A percentile compares a stretch with the other conserved stretches of the same genome.
These are phyloP conservation scores for Macrobrachium rosenbergii DNA, from an alignment of 1,140 invertebrate species.

Conservation along the genomic window DNA sequence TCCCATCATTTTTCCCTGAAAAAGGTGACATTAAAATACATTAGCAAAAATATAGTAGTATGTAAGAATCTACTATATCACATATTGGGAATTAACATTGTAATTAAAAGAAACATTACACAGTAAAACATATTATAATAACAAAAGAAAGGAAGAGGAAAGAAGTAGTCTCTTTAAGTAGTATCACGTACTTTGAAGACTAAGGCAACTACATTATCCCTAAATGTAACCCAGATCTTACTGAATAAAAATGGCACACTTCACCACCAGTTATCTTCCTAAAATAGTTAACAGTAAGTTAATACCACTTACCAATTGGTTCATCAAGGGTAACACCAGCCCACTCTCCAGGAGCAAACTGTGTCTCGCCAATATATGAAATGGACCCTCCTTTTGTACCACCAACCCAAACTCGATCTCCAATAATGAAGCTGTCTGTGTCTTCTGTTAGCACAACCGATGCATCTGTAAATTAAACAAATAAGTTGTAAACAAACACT, in stretches of 20 bases:
- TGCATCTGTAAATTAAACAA: slow-evolving; percentile 59
- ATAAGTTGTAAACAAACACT: neutral
- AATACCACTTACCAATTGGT: slow-evolving; percentile 80
- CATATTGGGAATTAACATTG: too few species aligned
- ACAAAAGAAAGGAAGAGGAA: too few species aligned
- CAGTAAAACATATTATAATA: too few species aligned
- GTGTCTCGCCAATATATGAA: slow-evolving; percentile 97
- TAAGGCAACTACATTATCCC: too few species aligned
- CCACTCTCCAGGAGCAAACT: slow-evolving; percentile 96
- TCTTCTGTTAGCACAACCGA: slow-evolving; percentile 82
- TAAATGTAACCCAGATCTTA: neutral
- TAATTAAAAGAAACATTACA: neutral
- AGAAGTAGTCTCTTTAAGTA: too few species aligned
- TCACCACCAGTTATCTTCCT: too few species aligned
- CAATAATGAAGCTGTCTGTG: slow-evolving; percentile 95
- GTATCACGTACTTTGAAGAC: too few species aligned
- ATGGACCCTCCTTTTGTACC: slow-evolving; percentile 95
- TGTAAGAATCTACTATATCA: neutral
- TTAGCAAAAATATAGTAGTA: neutral
- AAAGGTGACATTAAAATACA: neutral
- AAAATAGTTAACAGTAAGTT: neutral
- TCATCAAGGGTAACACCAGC: slow-evolving; percentile 96
- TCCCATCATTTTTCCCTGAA: slow-evolving; percentile 96
- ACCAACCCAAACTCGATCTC: slow-evolving; percentile 94
- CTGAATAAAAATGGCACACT: too few species aligned